These are phyloP conservation scores for Eptesicus fuscus DNA, from an alignment of 2,113 vertebrate genomes.

Conservation along the genomic window DNA sequence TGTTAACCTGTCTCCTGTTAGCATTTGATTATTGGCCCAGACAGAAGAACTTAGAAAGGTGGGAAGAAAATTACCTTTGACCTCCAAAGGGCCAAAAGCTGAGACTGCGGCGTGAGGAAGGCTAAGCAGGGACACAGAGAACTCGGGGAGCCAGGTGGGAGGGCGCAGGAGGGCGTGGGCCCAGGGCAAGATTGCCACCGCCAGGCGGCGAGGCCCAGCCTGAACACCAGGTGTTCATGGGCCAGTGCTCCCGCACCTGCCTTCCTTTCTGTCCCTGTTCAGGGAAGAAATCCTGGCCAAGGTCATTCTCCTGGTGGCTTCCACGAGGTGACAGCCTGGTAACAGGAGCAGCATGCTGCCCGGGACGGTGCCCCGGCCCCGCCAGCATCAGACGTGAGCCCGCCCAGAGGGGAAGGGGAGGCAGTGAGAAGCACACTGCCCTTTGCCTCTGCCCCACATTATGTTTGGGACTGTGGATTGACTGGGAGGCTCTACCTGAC, in stretches of 20 bases:
- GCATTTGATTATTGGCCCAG: neutral
- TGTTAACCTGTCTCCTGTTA: neutral
- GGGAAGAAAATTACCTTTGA: neutral
- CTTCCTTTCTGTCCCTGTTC: neutral
- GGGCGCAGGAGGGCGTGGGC: neutral
- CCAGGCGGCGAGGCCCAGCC: neutral
- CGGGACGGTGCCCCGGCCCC: no score
- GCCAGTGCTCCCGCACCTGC: neutral
- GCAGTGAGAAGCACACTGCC: neutral
- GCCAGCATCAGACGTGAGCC: no score
- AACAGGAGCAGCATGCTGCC: no score
- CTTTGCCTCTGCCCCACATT: neutral
- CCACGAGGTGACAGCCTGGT: no score
- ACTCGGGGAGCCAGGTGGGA: neutral
- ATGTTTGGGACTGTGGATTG: neutral
- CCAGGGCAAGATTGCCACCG: no score
- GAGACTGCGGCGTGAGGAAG: neutral
- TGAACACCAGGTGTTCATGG: neutral
- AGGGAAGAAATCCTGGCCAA: neutral
- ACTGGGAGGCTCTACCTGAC: neutral
- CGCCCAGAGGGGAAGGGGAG: no score
- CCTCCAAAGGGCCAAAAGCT: neutral
- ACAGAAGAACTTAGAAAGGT: neutral
- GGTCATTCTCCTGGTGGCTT: no score
- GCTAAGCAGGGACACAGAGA: neutral